Evolutionary conservation across 2,888 invertebrate species (phyloP), one percentile per base, ranked within the genome.

Genomic region (Margaritifera margaritifera): DNA sequence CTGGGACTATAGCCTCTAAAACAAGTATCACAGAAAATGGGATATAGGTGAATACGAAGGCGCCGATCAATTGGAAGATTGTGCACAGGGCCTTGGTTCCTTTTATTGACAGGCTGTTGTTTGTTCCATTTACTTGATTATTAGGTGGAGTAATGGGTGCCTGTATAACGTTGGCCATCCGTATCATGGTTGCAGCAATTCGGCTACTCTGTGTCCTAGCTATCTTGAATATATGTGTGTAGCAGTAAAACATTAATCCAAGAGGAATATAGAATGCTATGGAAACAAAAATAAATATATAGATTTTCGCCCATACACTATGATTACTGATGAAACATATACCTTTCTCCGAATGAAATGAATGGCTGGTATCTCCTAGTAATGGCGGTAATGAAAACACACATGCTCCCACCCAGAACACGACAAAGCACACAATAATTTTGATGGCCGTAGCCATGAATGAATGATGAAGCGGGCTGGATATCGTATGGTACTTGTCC

Each of bases 401-500:
- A 27, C 83, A 76, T 15, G 82, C 82, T 25, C 78, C 66, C 2
- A 79, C 62, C 86, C 86, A 86, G 55, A 84, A 80, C 8, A 79
- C 69, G 6, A 74, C 63, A 63, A 85, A 83, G 70, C 81, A 80
- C n/a, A 68, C 77, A 11, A 79, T 63, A 83, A 86, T 84, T 71
- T 82, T 84, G 50, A 77, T 57, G 22, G 78, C 68, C 1, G 82
- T 81, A 22, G 85, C 84, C 11, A 84, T 82, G 8, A 83, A 72
- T 11, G 85, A 83, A 74, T 86, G 85, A 66, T 84, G 84, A 6
- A 86, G 69, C 6, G 86, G 86, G 11, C 82, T 80, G 2, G 83
- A 84, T 27, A 86, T 86, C 8, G 86, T 85, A 64, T 84, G 84
- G 63, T 85, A 85, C 64, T 86, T 86, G 73, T 86, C 86, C 86